Evolutionary conservation across 2,797 vertebrate species (phyloP).

Genomic region (Podargus strigoides): DNA sequence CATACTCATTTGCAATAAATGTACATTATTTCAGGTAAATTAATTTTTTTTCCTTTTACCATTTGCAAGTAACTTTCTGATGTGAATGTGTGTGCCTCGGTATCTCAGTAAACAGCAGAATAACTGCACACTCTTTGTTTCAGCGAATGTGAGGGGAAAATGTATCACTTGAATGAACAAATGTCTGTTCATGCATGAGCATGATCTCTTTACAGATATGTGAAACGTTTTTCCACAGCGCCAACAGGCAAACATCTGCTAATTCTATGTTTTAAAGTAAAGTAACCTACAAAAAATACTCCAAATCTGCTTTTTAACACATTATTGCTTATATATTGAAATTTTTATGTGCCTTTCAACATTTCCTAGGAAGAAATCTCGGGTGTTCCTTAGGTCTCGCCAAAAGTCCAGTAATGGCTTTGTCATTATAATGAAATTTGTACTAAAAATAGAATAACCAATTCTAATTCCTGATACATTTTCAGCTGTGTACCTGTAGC

Average conservation of each 20-base stretch:
- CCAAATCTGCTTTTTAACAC: not conserved
- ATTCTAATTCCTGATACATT: not conserved
- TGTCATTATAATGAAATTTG: not conserved
- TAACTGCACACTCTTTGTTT: not conserved
- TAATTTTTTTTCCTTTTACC: not conserved
- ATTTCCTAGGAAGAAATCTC: not conserved
- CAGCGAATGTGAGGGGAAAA: not conserved
- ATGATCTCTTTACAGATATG: not conserved
- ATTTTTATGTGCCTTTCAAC: conserved; percentile 52
- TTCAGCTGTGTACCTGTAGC: not conserved
- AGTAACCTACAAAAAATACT: not conserved
- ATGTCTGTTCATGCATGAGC: not conserved
- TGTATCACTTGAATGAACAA: not conserved
- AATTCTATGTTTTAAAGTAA: not conserved
- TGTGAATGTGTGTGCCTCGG: not conserved
- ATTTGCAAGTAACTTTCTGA: not conserved
- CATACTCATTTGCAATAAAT: not conserved
- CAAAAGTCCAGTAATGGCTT: not conserved
- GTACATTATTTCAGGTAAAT: not conserved
- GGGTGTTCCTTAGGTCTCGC: not conserved
- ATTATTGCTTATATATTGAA: not conserved
- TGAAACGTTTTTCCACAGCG: not conserved
- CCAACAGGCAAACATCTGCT: conserved; percentile 32
- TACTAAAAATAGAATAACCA: not conserved
- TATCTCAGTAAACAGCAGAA: not conserved